Conservation (phyloP, 2,888 invertebrate genomes). For the Notocelia uddmanniana region DNA sequence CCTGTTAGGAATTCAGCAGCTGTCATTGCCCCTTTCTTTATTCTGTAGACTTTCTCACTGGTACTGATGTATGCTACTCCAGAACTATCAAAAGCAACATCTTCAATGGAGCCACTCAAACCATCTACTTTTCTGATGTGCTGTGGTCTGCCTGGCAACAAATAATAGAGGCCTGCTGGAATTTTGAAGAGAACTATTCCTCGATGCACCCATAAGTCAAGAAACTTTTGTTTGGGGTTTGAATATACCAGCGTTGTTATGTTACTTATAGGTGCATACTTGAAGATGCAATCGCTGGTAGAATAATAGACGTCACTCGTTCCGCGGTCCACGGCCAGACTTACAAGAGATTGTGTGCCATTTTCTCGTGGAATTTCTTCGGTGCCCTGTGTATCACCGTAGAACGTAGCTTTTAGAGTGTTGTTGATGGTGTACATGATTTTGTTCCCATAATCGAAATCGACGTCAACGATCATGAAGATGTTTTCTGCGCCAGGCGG, state of each 20-base stretch:
- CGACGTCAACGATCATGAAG: neutral
- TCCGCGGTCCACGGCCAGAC: neutral
- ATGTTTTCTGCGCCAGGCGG: neutral
- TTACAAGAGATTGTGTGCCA: neutral
- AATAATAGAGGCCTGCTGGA: neutral
- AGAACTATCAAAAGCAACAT: neutral
- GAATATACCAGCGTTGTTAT: neutral
- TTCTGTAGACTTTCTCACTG: neutral
- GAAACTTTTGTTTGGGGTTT: neutral
- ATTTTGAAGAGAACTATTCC: neutral
- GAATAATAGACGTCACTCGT: neutral
- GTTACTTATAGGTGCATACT: neutral
- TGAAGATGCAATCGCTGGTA: neutral
- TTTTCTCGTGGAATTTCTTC: neutral
- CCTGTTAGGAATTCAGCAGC: neutral
- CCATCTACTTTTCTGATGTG: neutral
- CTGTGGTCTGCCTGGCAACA: neutral
- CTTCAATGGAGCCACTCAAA: neutral
- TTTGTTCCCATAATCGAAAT: neutral
- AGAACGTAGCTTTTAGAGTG: constrained; percentile 4
- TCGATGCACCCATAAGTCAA: neutral
- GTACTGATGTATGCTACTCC: neutral
- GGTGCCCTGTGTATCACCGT: neutral
- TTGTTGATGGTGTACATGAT: neutral
- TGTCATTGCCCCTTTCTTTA: neutral